phyloP scores from a whole-genome alignment of 2,888 invertebrate species.

The Scaptomyza caliginosa region DNA sequence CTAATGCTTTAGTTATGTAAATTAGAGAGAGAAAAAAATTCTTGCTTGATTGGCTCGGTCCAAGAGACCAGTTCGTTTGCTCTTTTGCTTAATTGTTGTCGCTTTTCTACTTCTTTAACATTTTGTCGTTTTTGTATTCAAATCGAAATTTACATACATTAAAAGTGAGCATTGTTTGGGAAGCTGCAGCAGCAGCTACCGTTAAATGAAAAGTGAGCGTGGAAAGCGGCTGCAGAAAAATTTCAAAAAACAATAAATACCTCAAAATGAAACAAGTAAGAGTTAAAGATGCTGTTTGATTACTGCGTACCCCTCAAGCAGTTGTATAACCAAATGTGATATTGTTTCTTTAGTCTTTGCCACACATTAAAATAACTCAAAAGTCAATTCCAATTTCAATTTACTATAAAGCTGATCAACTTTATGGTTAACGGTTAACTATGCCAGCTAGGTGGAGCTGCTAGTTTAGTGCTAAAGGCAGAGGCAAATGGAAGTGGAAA shows the following conservation, averaged over 20 bases:
- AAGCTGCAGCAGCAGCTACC: conserved; percentile 32
- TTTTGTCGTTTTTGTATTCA: conserved; percentile 7
- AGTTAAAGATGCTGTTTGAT: background rate
- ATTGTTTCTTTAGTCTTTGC: too few relatives aligned
- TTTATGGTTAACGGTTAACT: conserved; percentile 21
- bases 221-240: conserved; percentile 47
- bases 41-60: conserved; percentile 64
- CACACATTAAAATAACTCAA: background rate
- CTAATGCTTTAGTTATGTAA: conserved; percentile 76
- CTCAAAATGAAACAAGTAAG: background rate
- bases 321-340: too few relatives aligned
- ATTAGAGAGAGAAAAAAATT: conserved; percentile 58
- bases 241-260: background rate
- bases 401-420: conserved; percentile 42
- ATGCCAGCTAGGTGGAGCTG: conserved; percentile 28
- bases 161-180: conserved; percentile 46
- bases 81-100: conserved; percentile 63
- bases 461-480: background rate
- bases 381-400: conserved; percentile 41
- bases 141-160: conserved; percentile 65
- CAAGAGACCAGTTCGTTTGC: conserved; percentile 7
- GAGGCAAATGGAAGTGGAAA: background rate
- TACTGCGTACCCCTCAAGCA: too few relatives aligned
- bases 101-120: background rate
- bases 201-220: conserved; percentile 63